Evolutionary conservation across 2,797 vertebrate genomes (phyloP).

Genomic region (Hirundo rustica): DNA sequence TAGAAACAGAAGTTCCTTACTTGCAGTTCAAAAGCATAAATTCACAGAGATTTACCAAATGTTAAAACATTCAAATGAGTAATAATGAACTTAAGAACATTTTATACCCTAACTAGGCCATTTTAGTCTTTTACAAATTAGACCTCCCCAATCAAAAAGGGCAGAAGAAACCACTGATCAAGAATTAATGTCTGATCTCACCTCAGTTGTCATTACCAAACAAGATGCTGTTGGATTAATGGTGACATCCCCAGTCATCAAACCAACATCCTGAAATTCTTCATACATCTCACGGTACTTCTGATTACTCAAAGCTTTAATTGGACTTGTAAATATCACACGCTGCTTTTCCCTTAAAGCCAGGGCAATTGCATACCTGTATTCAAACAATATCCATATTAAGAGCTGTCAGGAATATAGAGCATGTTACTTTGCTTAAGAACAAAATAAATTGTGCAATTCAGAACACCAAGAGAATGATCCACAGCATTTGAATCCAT

Average conservation of each 20-base stretch:
- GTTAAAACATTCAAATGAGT: not conserved
- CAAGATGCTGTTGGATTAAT: slow-evolving; percentile 99
- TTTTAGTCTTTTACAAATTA: not conserved
- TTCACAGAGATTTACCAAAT: not conserved
- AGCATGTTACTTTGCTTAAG: not conserved
- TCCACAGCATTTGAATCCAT: not conserved
- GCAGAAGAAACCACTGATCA: not conserved
- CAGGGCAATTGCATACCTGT: slow-evolving; percentile 94
- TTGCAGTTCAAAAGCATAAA: not conserved
- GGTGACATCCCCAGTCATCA: slow-evolving; percentile 98
- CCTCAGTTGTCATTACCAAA: slow-evolving; percentile 98
- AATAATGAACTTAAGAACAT: not conserved
- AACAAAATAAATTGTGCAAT: not conserved
- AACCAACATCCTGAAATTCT: slow-evolving; percentile 97
- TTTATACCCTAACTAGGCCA: not conserved
- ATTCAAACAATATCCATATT: not conserved
- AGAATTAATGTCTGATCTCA: slow-evolving; percentile 51
- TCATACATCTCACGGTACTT: slow-evolving; percentile 99
- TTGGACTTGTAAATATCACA: slow-evolving; percentile 98
- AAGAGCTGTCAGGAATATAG: not conserved
- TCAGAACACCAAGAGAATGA: not conserved
- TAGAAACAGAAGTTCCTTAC: not conserved
- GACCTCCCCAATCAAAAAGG: not conserved
- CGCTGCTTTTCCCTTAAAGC: slow-evolving; percentile 95
- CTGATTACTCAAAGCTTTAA: slow-evolving; percentile 98